These are phyloP conservation scores for Blennius ocellaris DNA, from an alignment of 2,113 vertebrate genomes.

Conservation along the genomic window DNA sequence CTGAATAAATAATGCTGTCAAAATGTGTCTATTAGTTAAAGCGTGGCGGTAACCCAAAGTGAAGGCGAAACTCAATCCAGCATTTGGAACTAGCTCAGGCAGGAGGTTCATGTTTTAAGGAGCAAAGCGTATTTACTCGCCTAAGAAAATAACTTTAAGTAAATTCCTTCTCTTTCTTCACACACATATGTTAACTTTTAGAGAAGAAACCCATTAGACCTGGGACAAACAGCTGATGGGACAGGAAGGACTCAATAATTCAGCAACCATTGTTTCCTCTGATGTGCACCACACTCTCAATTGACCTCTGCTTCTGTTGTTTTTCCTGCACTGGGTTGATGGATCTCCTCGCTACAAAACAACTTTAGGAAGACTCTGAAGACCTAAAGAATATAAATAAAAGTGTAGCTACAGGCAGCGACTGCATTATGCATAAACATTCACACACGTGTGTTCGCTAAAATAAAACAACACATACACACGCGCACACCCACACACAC, in stretches of 20 bases:
- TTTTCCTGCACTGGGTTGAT: conserved; percentile 69
- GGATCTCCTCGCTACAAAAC: conserved; percentile 65
- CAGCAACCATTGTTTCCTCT: conserved; percentile 82
- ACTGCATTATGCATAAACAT: conserved; percentile 55
- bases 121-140: conserved; percentile 30
- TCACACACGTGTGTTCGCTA: conserved; percentile 34
- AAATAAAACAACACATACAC: conserved; percentile 40
- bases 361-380: conserved; percentile 59
- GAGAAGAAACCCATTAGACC: conserved; percentile 77
- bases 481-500: too few species aligned
- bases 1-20: conserved; percentile 44
- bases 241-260: conserved; percentile 84
- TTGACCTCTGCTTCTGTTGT: conserved; percentile 78
- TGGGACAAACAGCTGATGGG: conserved; percentile 74
- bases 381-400: conserved; percentile 66
- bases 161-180: conserved; percentile 35
- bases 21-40: conserved; percentile 21
- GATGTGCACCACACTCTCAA: conserved; percentile 73
- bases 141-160: conserved; percentile 47
- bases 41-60: neutral
- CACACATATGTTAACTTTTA: conserved; percentile 59
- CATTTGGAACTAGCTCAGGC: conserved; percentile 44
- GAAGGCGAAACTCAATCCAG: conserved; percentile 1
- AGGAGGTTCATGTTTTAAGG: conserved; percentile 16
- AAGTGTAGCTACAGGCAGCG: conserved; percentile 53